phyloP scores from a whole-genome alignment of 2,113 vertebrate species.

The Toxotes jaculatrix region DNA sequence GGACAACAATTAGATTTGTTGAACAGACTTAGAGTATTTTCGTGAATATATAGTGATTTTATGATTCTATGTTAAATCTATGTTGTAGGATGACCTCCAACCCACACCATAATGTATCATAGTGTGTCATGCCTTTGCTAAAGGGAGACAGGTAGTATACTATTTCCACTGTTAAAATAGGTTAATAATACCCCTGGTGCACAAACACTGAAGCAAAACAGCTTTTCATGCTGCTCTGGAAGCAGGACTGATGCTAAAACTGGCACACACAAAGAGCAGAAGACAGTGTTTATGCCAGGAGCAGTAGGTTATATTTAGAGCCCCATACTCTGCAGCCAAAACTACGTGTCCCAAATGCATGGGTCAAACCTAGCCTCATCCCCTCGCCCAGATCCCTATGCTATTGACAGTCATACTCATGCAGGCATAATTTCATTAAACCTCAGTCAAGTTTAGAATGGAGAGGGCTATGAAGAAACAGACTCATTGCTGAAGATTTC shows the following conservation, averaged over 20 bases:
- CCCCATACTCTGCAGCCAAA: conserved; percentile 27
- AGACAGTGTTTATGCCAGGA: conserved; percentile 52
- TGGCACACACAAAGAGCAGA: conserved; percentile 17
- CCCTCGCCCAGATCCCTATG: background rate
- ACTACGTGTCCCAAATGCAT: conserved; percentile 23
- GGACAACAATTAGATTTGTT: background rate
- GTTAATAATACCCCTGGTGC: conserved; percentile 22
- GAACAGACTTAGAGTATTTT: too few species aligned
- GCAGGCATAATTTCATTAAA: background rate
- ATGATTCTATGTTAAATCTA: background rate
- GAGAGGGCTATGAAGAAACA: background rate
- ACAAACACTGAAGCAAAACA: conserved; percentile 28
- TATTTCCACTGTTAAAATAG: conserved; percentile 27
- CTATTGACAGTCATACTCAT: background rate
- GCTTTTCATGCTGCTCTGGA: conserved; percentile 18
- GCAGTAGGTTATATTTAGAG: conserved; percentile 56
- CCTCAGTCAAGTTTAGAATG: background rate
- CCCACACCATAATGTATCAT: background rate
- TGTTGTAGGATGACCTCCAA: background rate
- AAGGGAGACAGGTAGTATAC: background rate
- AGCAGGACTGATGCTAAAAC: conserved; percentile 21
- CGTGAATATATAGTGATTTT: background rate
- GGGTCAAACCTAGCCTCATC: conserved; percentile 11
- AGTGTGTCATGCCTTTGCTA: background rate
- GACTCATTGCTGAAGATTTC: background rate